Evolutionary conservation across 2,797 vertebrate genomes (phyloP).

Genomic region (Notamacropus eugenii): DNA sequence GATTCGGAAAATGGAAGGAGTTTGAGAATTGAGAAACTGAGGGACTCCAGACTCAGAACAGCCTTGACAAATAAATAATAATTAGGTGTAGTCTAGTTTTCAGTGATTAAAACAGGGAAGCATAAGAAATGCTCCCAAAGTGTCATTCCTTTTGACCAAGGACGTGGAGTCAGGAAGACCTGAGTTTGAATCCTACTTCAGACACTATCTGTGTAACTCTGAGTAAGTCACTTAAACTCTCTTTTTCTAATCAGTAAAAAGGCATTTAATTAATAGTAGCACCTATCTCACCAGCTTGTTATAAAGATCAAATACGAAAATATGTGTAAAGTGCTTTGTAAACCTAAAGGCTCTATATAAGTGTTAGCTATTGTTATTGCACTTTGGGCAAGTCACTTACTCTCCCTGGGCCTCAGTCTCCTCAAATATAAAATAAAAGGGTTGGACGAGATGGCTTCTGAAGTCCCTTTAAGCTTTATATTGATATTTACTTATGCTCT

Average conservation of each 20-base stretch:
- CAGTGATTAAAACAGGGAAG: background rate
- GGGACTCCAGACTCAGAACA: background rate
- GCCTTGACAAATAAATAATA: background rate
- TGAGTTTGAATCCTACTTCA: background rate
- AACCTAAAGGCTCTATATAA: background rate
- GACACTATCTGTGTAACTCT: constrained; percentile 3
- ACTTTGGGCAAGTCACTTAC: background rate
- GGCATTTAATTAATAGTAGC: constrained; percentile 46
- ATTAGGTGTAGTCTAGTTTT: background rate
- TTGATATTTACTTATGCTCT: no score
- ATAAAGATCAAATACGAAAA: constrained; percentile 43
- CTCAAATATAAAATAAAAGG: no score
- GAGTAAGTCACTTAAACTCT: constrained; percentile 49
- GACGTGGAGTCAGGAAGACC: background rate
- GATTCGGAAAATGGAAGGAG: background rate
- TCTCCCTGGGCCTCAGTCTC: no score
- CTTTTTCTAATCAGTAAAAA: constrained; percentile 47
- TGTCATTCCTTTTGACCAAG: constrained; percentile 29
- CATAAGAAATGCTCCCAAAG: background rate
- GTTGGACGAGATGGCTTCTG: no score
- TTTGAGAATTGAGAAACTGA: background rate
- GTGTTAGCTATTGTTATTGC: background rate
- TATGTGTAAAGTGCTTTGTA: constrained; percentile 24
- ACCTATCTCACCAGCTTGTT: constrained; percentile 35
- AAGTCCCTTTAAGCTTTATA: no score